Conservation (phyloP, 1,140 invertebrate species). For the Marisa cornuarietis region DNA sequence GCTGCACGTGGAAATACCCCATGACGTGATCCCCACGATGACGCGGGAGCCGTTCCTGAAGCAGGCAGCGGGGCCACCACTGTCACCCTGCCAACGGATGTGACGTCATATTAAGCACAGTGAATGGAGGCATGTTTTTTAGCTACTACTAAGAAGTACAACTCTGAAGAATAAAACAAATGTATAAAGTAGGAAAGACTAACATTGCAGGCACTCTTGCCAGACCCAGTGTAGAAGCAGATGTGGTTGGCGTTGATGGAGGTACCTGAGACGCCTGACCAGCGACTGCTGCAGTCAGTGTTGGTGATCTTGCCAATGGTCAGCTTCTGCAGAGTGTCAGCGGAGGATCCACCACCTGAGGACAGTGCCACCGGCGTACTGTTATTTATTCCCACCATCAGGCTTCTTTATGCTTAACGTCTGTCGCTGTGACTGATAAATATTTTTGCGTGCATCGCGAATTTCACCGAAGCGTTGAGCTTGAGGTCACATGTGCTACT, state of each 20-base stretch:
- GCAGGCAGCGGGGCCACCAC: conserved; percentile 87
- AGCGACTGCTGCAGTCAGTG: conserved; percentile 23
- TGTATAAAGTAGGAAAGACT: not conserved
- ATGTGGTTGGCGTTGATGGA: conserved; percentile 29
- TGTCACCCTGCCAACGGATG: conserved; percentile 77
- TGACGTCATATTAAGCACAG: not conserved
- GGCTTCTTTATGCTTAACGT: too few relatives aligned
- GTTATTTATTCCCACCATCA: too few relatives aligned
- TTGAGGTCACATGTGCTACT: too few relatives aligned
- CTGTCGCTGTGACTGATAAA: too few relatives aligned
- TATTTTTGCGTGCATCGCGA: too few relatives aligned
- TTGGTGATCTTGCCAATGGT: conserved; percentile 35
- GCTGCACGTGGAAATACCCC: conserved; percentile 88
- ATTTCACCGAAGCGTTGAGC: too few relatives aligned
- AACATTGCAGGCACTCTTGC: conserved; percentile 37
- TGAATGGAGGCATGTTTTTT: too few relatives aligned
- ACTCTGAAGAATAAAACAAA: too few relatives aligned
- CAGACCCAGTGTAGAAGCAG: conserved; percentile 22
- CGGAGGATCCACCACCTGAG: conserved; percentile 7
- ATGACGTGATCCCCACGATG: conserved; percentile 89
- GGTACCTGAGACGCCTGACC: conserved; percentile 22
- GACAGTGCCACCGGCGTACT: not conserved
- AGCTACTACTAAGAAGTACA: not conserved
- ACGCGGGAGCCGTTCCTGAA: conserved; percentile 20
- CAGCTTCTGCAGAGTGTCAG: conserved; percentile 27